Conservation (phyloP, 2,113 vertebrate species). For the Spea multiplicata region DNA sequence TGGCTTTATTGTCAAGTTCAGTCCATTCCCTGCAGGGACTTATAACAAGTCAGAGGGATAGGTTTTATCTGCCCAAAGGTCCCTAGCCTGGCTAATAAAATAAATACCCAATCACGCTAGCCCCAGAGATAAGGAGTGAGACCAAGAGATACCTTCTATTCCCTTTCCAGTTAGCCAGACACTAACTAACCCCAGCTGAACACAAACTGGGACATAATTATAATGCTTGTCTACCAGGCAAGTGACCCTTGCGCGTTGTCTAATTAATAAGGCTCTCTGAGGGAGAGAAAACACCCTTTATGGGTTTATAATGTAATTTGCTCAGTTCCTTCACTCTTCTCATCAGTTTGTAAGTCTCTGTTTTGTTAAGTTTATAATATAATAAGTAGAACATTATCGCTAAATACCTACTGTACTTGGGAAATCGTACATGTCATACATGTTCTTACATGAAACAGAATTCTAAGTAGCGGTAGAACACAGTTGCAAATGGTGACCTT, state of each 20-base stretch:
- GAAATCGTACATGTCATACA: no score
- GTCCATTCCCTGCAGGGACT: constrained; percentile 16
- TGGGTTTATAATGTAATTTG: neutral
- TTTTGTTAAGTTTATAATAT: no score
- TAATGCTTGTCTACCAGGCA: constrained; percentile 11
- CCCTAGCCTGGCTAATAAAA: constrained; percentile 15
- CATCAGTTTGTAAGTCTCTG: no score
- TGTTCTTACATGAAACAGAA: no score
- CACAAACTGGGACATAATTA: constrained; percentile 31
- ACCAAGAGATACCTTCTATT: constrained; percentile 6
- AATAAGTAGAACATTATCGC: no score
- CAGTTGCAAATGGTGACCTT: no score
- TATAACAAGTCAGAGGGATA: constrained; percentile 3
- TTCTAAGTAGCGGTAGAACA: no score
- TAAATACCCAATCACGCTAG: neutral
- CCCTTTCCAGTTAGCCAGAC: constrained; percentile 25
- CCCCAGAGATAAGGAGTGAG: neutral
- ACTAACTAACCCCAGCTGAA: constrained; percentile 7
- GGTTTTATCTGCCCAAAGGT: constrained; percentile 27
- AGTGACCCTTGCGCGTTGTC: constrained; percentile 6
- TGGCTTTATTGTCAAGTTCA: constrained; percentile 30
- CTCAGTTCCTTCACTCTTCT: no score
- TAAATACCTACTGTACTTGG: no score
- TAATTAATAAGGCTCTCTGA: constrained; percentile 1
- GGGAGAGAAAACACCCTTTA: constrained; percentile 6